These are phyloP conservation scores for Anastatus disparis DNA, from an alignment of 1,140 invertebrate species.

Conservation along the genomic window DNA sequence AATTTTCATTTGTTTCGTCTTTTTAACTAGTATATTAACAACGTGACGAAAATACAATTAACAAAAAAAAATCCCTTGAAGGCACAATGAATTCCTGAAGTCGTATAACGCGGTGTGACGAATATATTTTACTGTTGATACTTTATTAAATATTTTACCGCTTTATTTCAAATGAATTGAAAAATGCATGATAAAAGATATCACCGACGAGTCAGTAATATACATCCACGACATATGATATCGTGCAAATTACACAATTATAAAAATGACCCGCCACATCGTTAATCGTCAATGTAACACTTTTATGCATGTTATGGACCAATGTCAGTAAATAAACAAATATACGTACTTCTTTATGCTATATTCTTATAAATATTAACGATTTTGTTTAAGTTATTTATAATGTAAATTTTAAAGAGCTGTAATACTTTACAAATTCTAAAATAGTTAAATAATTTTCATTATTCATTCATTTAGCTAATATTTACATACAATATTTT, in stretches of 20 bases:
- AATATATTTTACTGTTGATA: neutral
- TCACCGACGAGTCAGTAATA: constrained; percentile 17
- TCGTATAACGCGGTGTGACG: neutral
- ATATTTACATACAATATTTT: no score
- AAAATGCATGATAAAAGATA: neutral
- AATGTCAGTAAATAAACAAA: constrained; percentile 14
- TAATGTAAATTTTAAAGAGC: neutral
- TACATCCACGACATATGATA: constrained; percentile 17
- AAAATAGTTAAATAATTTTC: no score
- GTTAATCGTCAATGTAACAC: constrained; percentile 19
- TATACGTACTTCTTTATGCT: neutral
- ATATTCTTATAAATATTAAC: constrained; percentile 17
- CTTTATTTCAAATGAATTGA: neutral
- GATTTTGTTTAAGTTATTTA: neutral
- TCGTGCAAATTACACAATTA: constrained; percentile 1
- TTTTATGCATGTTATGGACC: neutral
- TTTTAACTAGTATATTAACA: no score
- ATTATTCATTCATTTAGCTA: no score
- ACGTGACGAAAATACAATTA: no score
- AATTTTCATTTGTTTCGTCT: no score
- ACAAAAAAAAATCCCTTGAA: no score
- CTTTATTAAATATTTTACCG: neutral
- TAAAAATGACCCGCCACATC: constrained; percentile 11
- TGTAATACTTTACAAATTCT: no score
- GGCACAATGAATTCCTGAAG: constrained; percentile 18